Percentiles rank a stretch among this genome's conserved stretches.
Evolutionary conservation across 2,888 invertebrate species (phyloP).

Genomic region (Selenia dentaria): DNA sequence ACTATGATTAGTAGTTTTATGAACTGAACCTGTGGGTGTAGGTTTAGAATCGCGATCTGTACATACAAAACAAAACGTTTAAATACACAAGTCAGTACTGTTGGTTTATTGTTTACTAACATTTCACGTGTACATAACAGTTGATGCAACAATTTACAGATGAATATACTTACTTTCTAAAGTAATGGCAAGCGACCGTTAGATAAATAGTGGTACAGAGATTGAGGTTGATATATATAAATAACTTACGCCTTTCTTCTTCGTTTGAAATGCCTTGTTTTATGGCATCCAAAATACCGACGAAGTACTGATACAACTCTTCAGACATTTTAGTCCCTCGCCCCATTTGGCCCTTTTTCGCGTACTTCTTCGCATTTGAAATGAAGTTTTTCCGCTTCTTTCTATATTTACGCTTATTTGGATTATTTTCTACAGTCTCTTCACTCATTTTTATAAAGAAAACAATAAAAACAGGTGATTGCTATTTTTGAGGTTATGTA

Average conservation of each 20-base stretch:
- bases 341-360: slow-evolving; percentile 89
- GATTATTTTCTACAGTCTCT: slow-evolving; percentile 45
- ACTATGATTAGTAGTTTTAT: no score
- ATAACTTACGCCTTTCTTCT: slow-evolving; percentile 89
- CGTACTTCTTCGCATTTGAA: slow-evolving; percentile 90
- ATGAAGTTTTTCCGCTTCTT: slow-evolving; percentile 88
- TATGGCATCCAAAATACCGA: slow-evolving; percentile 89
- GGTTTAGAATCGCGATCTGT: no score
- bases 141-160: no score
- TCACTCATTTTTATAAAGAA: slow-evolving; percentile 53
- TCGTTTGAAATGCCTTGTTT: slow-evolving; percentile 87
- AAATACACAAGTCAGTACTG: no score
- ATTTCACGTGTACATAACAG: no score
- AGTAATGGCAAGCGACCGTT: no score
- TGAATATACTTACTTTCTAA: no score
- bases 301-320: slow-evolving; percentile 91
- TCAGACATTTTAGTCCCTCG: slow-evolving; percentile 88
- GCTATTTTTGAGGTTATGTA: not conserved
- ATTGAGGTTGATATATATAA: no score
- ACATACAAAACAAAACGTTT: no score
- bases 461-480: not conserved
- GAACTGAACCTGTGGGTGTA: no score
- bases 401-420: slow-evolving; percentile 73
- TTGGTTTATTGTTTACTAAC: no score
- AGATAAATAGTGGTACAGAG: no score